Base-by-base conservation (phyloP, 2,113 vertebrate species). In the Gobio gobio region DNA sequence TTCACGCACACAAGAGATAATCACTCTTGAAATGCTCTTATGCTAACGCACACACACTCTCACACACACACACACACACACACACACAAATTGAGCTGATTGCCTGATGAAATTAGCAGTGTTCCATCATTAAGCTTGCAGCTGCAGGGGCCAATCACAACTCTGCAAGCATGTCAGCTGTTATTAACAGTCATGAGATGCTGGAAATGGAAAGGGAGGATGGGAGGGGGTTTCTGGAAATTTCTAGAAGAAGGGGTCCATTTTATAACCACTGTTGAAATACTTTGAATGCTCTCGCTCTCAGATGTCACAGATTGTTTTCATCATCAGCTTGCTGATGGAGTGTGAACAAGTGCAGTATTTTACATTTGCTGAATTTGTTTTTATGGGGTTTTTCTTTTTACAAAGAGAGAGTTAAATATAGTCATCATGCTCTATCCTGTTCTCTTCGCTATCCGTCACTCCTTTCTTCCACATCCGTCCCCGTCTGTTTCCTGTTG, bases 71-170 rank as follows among this genome's bases (percentile, higher is more conserved):
- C 49, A 22, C 54, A 56, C 54, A 54, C 16, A 56, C 5, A 20
- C 68, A 40, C 76, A 59, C 76, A 49, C 83, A 45, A 56, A 20
- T 72, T 14, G 64, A 83, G 59, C 59, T 86, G 87, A 88, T 88
- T 86, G 72, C 90, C 90, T 89, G 90, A 89, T 91, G 89, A 94
- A 93, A 93, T 92, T 87, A 94, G 88, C 89, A 90, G 84, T 89
- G 91, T 84, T 92, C 88, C 89, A 89, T 86, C 87, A 89, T 91
- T 90, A 91, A 90, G 85, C 86, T 70, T 76, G 84, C 84, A 86
- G 83, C 90, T 87, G 91, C 80, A 87, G 79, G 84, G 87, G 85
- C 90, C 86, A 83, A 88, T 82, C 88, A 83, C 79, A 85, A 26
- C 76, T 47, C 68, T 80, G 76, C 83, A 75, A 68, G 18, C 86